Evolutionary conservation across 92 coral and sea anemone genomes (phyloP), one percentile per base, ranked within the genome.

Genomic region (Nematostella vectensis): DNA sequence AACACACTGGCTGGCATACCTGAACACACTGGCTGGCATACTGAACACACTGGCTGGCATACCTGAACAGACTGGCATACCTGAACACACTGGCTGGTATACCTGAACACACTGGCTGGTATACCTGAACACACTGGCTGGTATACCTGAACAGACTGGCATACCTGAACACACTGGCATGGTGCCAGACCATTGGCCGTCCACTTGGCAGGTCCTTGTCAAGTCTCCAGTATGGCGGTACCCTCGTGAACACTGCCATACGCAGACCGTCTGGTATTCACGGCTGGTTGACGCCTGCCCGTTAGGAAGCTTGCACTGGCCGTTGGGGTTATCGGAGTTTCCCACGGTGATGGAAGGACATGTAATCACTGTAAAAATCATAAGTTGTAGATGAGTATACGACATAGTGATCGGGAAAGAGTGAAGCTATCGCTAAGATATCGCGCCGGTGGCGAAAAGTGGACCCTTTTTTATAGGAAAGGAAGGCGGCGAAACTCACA

Each of bases 141-240:
- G n/a, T n/a, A n/a, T n/a, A n/a, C n/a, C n/a, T n/a, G n/a, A n/a
- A n/a, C n/a, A n/a, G n/a, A n/a, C 6, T 33, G 40, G 15, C 6
- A 19, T 45, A 45, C 51, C 51, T 8, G 9, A 4, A 39, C 95
- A 79, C 3, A 68, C 37, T 9, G 83, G 71, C 27, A 61, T 73
- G 9, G 72, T 50, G 0, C 78, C 81, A 9, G 88, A 50, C 95
- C 95, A 85, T 4, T 17, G 2, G 12, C 88, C 95, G 60, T 63
- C 56, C 6, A 77, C 33, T 44, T 69, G 77, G 47, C 95, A 85
- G 12, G 70, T 72, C 50, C 83, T 61, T 12, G 6, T 24, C 0
- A 67, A 48, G 53, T 70, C 79, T 4, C 95, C 95, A 1, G 54
- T 62, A 18, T 65, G 71, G 56, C 72, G 63, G 26, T 66, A 55